Conservation (phyloP, 2,888 invertebrate species). For the Scrobipalpa costella region DNA sequence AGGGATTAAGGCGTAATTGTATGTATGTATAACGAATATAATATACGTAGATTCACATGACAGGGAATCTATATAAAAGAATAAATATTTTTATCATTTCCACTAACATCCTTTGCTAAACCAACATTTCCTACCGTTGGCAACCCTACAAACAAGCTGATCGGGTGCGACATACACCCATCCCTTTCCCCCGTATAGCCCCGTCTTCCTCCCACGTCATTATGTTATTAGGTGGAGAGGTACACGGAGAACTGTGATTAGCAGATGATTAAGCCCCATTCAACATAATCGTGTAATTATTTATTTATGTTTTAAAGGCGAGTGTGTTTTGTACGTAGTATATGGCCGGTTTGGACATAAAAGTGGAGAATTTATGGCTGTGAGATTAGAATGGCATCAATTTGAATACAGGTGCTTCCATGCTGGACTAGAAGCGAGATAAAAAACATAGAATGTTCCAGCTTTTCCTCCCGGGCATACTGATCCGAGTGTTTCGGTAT, state of each 20-base stretch:
- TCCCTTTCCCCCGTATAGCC: conserved; percentile 42
- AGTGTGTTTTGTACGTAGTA: conserved; percentile 71
- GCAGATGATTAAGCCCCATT: conserved; percentile 77
- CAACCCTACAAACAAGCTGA: conserved; percentile 29
- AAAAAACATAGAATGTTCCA: too few relatives aligned
- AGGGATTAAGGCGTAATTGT: too few relatives aligned
- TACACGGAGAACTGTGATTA: conserved; percentile 73
- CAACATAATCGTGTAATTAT: conserved; percentile 79
- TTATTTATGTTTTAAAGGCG: conserved; percentile 76
- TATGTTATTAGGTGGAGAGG: conserved; percentile 69
- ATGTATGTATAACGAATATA: too few relatives aligned
- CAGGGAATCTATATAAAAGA: too few relatives aligned
- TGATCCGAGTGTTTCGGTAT: too few relatives aligned
- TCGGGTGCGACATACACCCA: conserved; percentile 30
- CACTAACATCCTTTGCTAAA: not conserved
- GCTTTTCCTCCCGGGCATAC: too few relatives aligned
- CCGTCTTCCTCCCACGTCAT: conserved; percentile 60
- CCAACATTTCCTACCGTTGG: conserved; percentile 1
- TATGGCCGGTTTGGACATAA: conserved; percentile 39
- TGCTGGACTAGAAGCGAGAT: too few relatives aligned
- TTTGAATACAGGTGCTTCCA: too few relatives aligned
- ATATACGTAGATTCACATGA: too few relatives aligned
- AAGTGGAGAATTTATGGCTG: not conserved
- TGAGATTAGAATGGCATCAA: too few relatives aligned
- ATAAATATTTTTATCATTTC: too few relatives aligned